Percentiles rank a stretch among this genome's conserved stretches.
Evolutionary conservation across 1,140 invertebrate species (phyloP).

Genomic region (Rhopalosiphum padi): DNA sequence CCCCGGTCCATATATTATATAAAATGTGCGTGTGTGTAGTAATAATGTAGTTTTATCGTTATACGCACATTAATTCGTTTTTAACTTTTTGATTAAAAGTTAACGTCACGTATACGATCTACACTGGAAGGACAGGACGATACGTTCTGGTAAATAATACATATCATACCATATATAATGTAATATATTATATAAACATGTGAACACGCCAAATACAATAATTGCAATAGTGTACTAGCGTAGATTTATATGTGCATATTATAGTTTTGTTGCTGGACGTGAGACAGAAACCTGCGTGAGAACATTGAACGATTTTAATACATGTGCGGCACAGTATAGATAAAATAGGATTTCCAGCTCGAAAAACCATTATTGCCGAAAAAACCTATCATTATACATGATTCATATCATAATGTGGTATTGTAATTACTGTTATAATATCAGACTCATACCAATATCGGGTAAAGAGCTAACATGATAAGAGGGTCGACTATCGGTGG

Average conservation of each 20-base stretch:
- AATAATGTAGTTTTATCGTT: not conserved
- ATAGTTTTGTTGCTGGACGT: not conserved
- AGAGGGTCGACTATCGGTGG: not conserved
- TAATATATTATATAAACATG: no score
- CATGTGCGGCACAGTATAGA: not conserved
- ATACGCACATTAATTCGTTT: conserved; percentile 30
- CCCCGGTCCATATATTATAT: not conserved
- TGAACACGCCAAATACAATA: not conserved
- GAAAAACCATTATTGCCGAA: not conserved
- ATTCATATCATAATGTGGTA: not conserved
- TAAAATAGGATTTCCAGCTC: not conserved
- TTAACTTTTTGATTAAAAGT: conserved; percentile 46
- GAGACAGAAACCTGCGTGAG: not conserved
- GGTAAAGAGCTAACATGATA: not conserved
- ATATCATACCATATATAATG: not conserved
- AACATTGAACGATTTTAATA: not conserved
- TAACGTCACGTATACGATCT: not conserved
- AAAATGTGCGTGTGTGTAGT: not conserved
- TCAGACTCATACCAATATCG: no score
- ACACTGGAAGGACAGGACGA: not conserved
- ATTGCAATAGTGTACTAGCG: not conserved
- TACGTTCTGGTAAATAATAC: not conserved
- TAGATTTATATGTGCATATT: not conserved
- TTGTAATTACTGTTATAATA: not conserved
- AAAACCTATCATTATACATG: no score